Conservation (phyloP, 2,888 invertebrate genomes). For the Globia sparganii region DNA sequence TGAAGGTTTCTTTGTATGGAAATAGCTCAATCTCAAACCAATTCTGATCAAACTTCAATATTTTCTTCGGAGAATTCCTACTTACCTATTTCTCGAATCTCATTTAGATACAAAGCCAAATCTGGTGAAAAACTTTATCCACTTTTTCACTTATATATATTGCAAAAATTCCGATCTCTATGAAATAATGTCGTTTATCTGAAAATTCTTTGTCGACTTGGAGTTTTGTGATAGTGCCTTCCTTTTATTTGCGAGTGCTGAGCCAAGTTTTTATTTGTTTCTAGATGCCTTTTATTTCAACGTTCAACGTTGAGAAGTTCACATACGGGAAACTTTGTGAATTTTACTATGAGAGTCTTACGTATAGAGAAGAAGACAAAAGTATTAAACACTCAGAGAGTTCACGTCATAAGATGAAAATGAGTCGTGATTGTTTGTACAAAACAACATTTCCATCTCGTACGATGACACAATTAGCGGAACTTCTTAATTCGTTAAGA, state of each 20-base stretch:
- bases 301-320: constrained; percentile 58
- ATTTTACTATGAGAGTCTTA: constrained; percentile 51
- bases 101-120: constrained; percentile 23
- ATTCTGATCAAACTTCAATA: constrained; percentile 2
- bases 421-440: constrained; percentile 71
- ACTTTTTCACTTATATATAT: constrained; percentile 30
- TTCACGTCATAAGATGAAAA: constrained; percentile 70
- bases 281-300: constrained; percentile 60
- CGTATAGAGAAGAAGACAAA: constrained; percentile 46
- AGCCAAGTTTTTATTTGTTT: constrained; percentile 63
- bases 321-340: constrained; percentile 58
- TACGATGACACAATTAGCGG: constrained; percentile 77
- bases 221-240: constrained; percentile 42
- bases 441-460: constrained; percentile 70
- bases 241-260: constrained; percentile 52
- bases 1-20: not conserved
- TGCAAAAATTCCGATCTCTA: constrained; percentile 33
- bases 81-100: not conserved
- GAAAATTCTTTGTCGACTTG: constrained; percentile 45
- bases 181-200: constrained; percentile 54
- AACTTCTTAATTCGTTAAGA: constrained; percentile 84
- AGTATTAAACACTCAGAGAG: constrained; percentile 46
- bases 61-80: not conserved
- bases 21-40: not conserved
- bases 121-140: constrained; percentile 10